Evolutionary conservation across 2,888 invertebrate genomes (phyloP), one percentile per base, ranked within the genome.

Genomic region (Amphimallon solstitiale): DNA sequence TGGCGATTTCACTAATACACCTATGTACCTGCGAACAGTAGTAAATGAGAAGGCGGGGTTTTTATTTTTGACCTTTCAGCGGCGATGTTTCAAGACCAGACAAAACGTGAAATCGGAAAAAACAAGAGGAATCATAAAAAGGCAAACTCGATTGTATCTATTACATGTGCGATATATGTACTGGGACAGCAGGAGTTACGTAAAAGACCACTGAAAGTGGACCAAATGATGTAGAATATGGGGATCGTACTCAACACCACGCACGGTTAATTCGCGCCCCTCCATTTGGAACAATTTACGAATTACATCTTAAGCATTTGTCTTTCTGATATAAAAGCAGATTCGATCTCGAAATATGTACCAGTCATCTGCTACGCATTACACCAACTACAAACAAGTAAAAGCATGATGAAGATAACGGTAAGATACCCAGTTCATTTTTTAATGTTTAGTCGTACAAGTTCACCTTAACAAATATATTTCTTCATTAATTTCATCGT

Each of bases 361-460:
- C 77, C 78, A 80, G 78, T 80, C 78, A 78, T 78, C 78, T 76
- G 76, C 76, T 76, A 70, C 70, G 69, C 65, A 63, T 71, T 66
- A 68, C 65, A 61, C 48, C 68, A 68, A 69, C 60, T 66, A 51
- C 19, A n/a, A n/a, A 48, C 37, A 29, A 6, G 14, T 34, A 15
- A n/a, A 15, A 74, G 76, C 76, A 78, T 73, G 70, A 80, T 79
- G 80, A 79, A 76, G 77, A 76, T 77, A 49, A 72, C 76, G 76
- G 80, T 80, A 74, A 77, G 79, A 29, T 5, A 52, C n/a, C 21
- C 14, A 1, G 49, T 17, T 15, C 49, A 49, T 49, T 49, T 2
- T 17, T 0, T 12, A 17, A 6, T 2, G 7, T 15, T 17, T 12
- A 14, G 14, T 51, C 23, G 23, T 12, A 29, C n/a, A 51, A 51